Evolutionary conservation across 1,140 invertebrate genomes (phyloP).

Genomic region (Phymastichus coffea): DNA sequence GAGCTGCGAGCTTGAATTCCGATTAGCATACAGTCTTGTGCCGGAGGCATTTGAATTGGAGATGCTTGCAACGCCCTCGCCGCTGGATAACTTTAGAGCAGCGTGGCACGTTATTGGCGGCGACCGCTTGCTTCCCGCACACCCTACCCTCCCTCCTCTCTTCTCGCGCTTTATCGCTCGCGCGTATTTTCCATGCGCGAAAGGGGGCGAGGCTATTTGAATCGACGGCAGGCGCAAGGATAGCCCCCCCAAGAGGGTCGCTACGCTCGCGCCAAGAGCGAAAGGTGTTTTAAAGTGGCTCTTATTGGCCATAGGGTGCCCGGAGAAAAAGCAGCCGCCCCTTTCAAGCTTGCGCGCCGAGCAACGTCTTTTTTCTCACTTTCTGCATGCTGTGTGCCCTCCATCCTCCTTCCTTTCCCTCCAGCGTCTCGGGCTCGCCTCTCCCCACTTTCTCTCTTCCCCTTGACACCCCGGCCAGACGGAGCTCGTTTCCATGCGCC

Average conservation of each 20-base stretch:
- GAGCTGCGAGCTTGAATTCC: neutral
- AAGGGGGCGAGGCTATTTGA: constrained; percentile 38
- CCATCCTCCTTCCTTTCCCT: constrained; percentile 27
- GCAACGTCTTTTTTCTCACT: constrained; percentile 22
- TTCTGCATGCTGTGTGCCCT: constrained; percentile 21
- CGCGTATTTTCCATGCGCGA: constrained; percentile 23
- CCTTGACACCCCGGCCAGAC: too few species aligned
- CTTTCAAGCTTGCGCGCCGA: constrained; percentile 40
- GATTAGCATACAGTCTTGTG: too few species aligned
- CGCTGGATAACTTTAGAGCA: constrained; percentile 49
- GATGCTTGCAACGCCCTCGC: constrained; percentile 45
- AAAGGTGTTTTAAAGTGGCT: constrained; percentile 55
- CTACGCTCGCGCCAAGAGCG: neutral
- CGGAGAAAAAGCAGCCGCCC: constrained; percentile 41
- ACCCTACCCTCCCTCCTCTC: constrained; percentile 17
- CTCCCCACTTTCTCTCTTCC: constrained; percentile 17
- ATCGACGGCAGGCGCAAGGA: constrained; percentile 52
- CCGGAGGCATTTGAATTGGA: constrained; percentile 54
- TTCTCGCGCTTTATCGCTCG: constrained; percentile 19
- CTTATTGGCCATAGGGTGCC: constrained; percentile 55
- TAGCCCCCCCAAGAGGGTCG: too few species aligned
- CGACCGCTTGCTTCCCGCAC: neutral
- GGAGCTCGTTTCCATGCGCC: too few species aligned
- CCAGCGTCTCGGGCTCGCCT: constrained; percentile 21
- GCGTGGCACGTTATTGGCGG: constrained; percentile 49